Evolutionary conservation across 2,797 vertebrate species (phyloP).

Genomic region (Poeciliopsis paucimaculata): DNA sequence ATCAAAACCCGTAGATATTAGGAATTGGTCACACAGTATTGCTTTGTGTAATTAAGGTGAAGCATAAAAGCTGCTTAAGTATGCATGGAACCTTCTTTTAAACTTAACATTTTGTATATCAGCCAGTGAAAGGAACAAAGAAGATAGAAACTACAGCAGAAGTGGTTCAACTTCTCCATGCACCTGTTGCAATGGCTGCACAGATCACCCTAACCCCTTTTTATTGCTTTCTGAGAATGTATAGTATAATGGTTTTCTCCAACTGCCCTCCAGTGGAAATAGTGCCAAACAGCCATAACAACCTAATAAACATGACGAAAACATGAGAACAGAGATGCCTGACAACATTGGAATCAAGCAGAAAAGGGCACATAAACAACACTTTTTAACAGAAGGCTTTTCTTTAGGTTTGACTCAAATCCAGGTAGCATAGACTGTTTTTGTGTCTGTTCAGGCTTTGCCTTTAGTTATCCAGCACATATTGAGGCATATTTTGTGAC

Average conservation of each 20-base stretch:
- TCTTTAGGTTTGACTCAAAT: background rate
- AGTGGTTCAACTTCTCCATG: background rate
- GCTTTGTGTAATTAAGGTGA: no score
- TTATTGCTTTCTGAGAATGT: background rate
- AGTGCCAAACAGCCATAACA: background rate
- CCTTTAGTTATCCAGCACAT: slow-evolving; percentile 1
- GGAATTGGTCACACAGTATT: background rate
- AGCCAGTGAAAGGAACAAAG: background rate
- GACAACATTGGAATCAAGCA: background rate
- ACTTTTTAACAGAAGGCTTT: background rate
- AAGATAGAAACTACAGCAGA: background rate
- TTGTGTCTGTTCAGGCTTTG: background rate
- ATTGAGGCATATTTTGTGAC: background rate
- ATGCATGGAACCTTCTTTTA: background rate
- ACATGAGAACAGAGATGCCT: background rate
- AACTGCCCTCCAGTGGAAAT: background rate
- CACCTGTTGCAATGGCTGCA: background rate
- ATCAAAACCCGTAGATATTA: background rate
- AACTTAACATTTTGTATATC: background rate
- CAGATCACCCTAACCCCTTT: background rate
- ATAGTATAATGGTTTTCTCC: background rate
- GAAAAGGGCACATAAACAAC: background rate
- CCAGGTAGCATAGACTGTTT: background rate
- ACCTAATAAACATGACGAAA: background rate
- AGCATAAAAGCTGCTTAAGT: no score